A percentile compares a stretch with the other conserved stretches of the same genome.
phyloP scores from a whole-genome alignment of 2,888 invertebrate genomes.

The Aradus depressus region DNA sequence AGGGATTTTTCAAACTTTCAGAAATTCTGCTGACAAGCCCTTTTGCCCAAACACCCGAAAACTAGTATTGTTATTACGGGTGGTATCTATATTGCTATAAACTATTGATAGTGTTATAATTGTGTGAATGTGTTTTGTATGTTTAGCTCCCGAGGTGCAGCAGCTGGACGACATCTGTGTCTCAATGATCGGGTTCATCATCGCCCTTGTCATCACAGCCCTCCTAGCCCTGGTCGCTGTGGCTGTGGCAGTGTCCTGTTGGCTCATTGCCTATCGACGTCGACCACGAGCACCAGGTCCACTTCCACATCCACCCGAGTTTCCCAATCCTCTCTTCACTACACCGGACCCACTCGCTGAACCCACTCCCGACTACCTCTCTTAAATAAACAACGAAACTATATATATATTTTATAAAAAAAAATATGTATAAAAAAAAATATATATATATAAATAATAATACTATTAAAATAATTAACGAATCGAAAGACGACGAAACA shows the following conservation, averaged over 20 bases:
- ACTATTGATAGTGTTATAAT: too few species aligned
- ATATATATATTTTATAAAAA: too few species aligned
- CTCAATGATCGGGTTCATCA: conserved; percentile 84
- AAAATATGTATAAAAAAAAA: conserved; percentile 6
- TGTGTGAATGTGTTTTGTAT: conserved; percentile 10
- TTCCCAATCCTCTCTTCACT: conserved; percentile 86
- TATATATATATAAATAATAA: conserved; percentile 18
- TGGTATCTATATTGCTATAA: too few species aligned
- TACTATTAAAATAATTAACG: conserved; percentile 17
- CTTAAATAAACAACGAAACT: conserved; percentile 27
- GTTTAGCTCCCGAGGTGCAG: conserved; percentile 31
- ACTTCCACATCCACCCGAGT: conserved; percentile 87
- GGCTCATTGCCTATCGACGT: conserved; percentile 86
- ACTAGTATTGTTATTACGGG: too few species aligned
- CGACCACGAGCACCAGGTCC: conserved; percentile 80
- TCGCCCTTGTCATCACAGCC: conserved; percentile 83
- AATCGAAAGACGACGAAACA: conserved; percentile 16
- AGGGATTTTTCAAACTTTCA: too few species aligned
- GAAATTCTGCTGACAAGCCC: too few species aligned
- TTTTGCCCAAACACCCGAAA: too few species aligned
- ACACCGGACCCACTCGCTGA: conserved; percentile 69
- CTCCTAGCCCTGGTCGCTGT: conserved; percentile 84
- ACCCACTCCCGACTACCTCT: conserved; percentile 67
- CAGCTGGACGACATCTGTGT: conserved; percentile 79
- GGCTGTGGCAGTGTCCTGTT: conserved; percentile 88